Evolutionary conservation across 1,140 invertebrate species (phyloP).

Genomic region (Babylonia areolata): DNA sequence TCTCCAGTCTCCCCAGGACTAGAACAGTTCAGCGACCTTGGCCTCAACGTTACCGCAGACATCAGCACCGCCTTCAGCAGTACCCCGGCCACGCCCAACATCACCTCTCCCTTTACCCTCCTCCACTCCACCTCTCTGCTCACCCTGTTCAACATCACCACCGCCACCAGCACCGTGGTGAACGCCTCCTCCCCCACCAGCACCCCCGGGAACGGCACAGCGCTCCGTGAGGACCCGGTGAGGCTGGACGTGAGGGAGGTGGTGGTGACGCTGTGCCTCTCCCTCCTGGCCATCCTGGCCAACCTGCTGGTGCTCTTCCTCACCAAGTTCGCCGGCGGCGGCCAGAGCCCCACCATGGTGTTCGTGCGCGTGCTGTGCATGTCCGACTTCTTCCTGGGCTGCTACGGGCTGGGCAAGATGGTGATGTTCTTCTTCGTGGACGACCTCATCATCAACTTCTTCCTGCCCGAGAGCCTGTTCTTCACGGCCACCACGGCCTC

Average conservation of each 20-base stretch:
- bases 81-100: not conserved
- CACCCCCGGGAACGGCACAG: no score
- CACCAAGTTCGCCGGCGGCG: slow-evolving; percentile 60
- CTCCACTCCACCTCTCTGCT: not conserved
- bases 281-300: slow-evolving; percentile 39
- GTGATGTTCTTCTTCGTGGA: slow-evolving; percentile 53
- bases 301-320: slow-evolving; percentile 53
- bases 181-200: not conserved
- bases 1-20: not conserved
- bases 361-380: slow-evolving; percentile 65
- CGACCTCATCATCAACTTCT: slow-evolving; percentile 58
- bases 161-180: not conserved
- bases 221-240: not conserved
- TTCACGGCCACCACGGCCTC: slow-evolving; percentile 60
- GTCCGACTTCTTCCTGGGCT: slow-evolving; percentile 58
- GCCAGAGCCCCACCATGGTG: slow-evolving; percentile 60
- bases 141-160: not conserved
- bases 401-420: slow-evolving; percentile 66
- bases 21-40: not conserved
- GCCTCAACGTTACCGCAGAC: not conserved
- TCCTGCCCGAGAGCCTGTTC: slow-evolving; percentile 70
- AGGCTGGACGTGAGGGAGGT: not conserved
- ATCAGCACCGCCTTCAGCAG: not conserved
- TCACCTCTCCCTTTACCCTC: not conserved
- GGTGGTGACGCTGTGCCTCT: slow-evolving; percentile 42